phyloP scores from a whole-genome alignment of 2,113 vertebrate genomes.

The Varanus salvator region DNA sequence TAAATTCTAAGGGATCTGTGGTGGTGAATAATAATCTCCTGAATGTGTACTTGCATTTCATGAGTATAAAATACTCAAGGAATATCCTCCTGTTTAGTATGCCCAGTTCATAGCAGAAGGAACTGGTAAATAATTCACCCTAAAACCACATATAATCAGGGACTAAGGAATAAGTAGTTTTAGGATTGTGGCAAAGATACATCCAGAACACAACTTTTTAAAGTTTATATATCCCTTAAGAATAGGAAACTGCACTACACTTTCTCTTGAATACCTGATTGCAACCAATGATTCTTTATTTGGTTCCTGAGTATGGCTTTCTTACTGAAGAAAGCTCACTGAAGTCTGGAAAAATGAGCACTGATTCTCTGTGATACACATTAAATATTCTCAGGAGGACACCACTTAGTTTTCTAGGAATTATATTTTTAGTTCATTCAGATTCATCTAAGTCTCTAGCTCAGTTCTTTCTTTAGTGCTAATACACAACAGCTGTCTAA shows the following conservation, averaged over 20 bases:
- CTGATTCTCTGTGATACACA: background rate
- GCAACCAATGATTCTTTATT: background rate
- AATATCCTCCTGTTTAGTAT: conserved; percentile 36
- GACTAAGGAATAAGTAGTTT: background rate
- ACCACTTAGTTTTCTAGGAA: background rate
- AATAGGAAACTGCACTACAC: background rate
- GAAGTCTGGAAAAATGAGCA: background rate
- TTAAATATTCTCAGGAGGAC: background rate
- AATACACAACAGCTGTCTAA: background rate
- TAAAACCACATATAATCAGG: background rate
- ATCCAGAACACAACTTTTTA: background rate
- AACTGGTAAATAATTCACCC: background rate
- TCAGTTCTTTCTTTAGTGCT: background rate
- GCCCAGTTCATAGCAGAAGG: conserved; percentile 19
- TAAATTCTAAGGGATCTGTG: conserved; percentile 51
- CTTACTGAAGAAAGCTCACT: background rate
- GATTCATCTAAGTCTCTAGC: background rate
- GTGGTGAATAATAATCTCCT: conserved; percentile 49
- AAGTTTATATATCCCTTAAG: background rate
- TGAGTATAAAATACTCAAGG: background rate
- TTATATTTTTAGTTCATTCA: background rate
- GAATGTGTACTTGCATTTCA: conserved; percentile 25
- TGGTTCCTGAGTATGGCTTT: background rate
- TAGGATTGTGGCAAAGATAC: background rate
- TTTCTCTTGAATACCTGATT: background rate